Percentiles rank a stretch among this genome's conserved stretches.
phyloP scores from a whole-genome alignment of 2,113 vertebrate genomes.

The Phainopepla nitens region DNA sequence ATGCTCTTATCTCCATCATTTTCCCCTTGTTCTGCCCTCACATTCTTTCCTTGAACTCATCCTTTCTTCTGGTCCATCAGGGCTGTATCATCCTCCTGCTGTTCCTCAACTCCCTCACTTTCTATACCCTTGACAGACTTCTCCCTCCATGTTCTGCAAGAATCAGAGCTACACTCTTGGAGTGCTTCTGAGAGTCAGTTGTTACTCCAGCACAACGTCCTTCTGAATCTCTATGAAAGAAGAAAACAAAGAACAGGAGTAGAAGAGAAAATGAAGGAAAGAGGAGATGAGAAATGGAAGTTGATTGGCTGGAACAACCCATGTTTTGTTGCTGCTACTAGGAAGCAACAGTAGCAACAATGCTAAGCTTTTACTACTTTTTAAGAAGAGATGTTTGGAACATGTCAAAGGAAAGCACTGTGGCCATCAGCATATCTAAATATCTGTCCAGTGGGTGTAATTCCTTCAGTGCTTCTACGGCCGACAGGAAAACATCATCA shows the following conservation, averaged over 20 bases:
- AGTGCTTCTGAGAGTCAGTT: neutral
- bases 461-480: neutral
- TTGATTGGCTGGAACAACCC: neutral
- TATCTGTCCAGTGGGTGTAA: neutral
- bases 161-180: neutral
- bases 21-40: neutral
- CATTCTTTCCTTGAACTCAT: neutral
- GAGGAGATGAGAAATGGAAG: neutral
- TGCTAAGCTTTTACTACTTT: neutral
- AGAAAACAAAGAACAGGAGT: neutral
- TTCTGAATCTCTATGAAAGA: neutral
- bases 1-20: neutral
- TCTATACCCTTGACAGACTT: neutral
- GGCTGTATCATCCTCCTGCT: neutral
- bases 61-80: neutral
- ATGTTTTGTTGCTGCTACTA: neutral
- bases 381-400: neutral
- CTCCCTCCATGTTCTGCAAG: neutral
- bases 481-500: neutral
- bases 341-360: neutral
- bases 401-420: neutral
- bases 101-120: rapidly evolving
- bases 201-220: neutral
- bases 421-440: neutral
- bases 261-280: neutral